A percentile compares a stretch with the other conserved stretches of the same genome.
These are phyloP conservation scores for Dufourea novaeangliae DNA, from an alignment of 1,140 invertebrate genomes.

Conservation along the genomic window DNA sequence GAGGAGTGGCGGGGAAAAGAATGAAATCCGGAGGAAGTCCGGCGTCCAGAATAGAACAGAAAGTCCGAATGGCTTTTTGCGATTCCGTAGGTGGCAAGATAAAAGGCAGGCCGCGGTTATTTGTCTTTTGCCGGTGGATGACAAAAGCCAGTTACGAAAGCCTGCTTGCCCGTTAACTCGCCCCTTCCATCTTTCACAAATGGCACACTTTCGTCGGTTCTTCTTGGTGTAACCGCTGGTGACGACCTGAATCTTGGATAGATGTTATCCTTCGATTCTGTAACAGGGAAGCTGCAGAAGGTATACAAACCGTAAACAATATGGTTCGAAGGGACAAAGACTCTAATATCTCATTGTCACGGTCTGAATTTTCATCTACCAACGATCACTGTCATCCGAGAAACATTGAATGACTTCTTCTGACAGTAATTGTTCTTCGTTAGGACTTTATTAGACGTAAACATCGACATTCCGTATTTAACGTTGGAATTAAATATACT, in stretches of 20 bases:
- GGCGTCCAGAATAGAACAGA: conserved; percentile 32
- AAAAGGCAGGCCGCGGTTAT: conserved; percentile 42
- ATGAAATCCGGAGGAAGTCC: conserved; percentile 47
- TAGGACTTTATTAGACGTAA: too few relatives aligned
- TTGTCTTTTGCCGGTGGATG: conserved; percentile 43
- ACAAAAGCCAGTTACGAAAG: conserved; percentile 42
- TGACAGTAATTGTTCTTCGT: too few relatives aligned
- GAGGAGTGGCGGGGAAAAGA: conserved; percentile 25
- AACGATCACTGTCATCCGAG: too few relatives aligned
- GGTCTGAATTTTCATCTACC: too few relatives aligned
- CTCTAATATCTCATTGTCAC: too few relatives aligned
- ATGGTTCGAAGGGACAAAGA: too few relatives aligned
- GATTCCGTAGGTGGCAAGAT: conserved; percentile 44
- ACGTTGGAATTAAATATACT: neutral
- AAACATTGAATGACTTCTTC: too few relatives aligned
- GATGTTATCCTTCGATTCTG: neutral
- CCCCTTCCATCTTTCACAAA: neutral
- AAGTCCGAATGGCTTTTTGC: conserved; percentile 39
- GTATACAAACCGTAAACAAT: too few relatives aligned
- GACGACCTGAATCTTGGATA: neutral
- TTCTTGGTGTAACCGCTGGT: neutral
- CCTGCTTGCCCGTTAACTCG: conserved; percentile 1
- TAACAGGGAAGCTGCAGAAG: too few relatives aligned
- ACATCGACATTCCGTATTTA: neutral
- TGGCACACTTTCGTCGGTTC: neutral